Evolutionary conservation across 2,888 invertebrate species (phyloP).

Genomic region (Ernsta delagoae): DNA sequence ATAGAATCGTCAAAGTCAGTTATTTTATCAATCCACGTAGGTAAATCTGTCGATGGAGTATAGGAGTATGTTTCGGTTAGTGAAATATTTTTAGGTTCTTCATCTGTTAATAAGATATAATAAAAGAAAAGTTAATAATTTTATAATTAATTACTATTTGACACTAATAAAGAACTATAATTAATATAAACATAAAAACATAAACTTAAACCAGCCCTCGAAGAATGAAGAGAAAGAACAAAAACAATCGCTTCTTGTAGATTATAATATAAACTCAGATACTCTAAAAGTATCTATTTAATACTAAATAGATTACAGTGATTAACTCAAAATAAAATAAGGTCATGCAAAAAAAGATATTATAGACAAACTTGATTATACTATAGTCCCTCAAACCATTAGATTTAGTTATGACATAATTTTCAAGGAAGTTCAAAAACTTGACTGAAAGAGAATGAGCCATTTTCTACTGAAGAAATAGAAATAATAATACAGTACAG

Average conservation of each 20-base stretch:
- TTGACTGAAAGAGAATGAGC: conserved; percentile 34
- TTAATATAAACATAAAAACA: neutral
- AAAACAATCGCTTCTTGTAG: no score
- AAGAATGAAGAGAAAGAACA: neutral
- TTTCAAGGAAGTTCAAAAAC: conserved; percentile 50
- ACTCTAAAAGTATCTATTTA: no score
- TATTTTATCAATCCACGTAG: conserved; percentile 54
- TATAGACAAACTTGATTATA: neutral
- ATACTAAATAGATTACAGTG: neutral
- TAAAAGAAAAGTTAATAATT: conserved; percentile 51
- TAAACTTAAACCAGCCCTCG: no score
- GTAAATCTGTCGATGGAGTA: conserved; percentile 57
- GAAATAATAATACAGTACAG: conserved; percentile 16
- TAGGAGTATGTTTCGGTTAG: conserved; percentile 76
- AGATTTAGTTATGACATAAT: conserved; percentile 5
- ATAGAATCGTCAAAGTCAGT: conserved; percentile 42
- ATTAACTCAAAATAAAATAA: neutral
- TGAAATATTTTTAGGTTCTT: conserved; percentile 76
- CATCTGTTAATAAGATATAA: conserved; percentile 82
- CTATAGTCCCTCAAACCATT: neutral
- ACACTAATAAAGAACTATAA: conserved; percentile 31
- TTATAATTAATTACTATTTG: conserved; percentile 6
- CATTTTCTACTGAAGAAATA: conserved; percentile 38
- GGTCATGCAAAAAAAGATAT: conserved; percentile 10
- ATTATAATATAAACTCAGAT: no score